Percentiles rank a stretch among this genome's conserved stretches.
These are phyloP conservation scores for Triplophysa dalaica DNA, from an alignment of 2,113 vertebrate genomes.

Conservation along the genomic window DNA sequence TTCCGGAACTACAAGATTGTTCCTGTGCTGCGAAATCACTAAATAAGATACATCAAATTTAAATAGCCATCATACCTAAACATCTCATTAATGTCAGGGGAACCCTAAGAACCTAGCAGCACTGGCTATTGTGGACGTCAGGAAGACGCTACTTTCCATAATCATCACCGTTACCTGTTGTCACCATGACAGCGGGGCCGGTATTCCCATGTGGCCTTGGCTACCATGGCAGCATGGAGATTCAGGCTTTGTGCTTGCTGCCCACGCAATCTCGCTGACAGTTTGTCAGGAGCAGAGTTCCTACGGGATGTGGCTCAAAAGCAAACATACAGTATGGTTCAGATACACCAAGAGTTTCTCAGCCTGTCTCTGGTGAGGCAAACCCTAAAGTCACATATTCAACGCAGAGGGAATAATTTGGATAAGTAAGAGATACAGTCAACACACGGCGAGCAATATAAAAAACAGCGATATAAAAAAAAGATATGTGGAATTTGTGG, in stretches of 20 bases:
- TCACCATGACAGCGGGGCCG: constrained; percentile 4
- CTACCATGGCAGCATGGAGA: constrained; percentile 36
- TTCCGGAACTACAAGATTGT: too few relatives aligned
- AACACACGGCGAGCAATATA: background rate
- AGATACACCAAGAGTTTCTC: constrained; percentile 19
- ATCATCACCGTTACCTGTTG: constrained; percentile 47
- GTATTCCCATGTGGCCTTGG: constrained; percentile 45
- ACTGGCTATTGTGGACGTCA: background rate
- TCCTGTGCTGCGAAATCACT: too few relatives aligned
- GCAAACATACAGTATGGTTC: constrained; percentile 13
- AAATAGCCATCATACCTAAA: too few relatives aligned
- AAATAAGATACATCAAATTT: too few relatives aligned
- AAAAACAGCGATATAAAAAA: background rate
- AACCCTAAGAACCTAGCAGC: constrained; percentile 5
- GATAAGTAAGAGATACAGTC: background rate
- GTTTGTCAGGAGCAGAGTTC: constrained; percentile 35
- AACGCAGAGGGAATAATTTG: background rate
- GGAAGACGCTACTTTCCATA: constrained; percentile 38
- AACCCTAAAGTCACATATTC: constrained; percentile 5
- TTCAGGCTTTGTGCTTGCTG: constrained; percentile 31
- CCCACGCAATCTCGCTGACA: constrained; percentile 37
- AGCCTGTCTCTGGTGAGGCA: background rate
- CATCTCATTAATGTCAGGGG: constrained; percentile 8
- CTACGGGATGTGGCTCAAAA: constrained; percentile 9
- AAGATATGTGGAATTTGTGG: constrained; percentile 19